Conservation (phyloP, 2,797 vertebrate genomes). For the Poeciliopsis infans region DNA sequence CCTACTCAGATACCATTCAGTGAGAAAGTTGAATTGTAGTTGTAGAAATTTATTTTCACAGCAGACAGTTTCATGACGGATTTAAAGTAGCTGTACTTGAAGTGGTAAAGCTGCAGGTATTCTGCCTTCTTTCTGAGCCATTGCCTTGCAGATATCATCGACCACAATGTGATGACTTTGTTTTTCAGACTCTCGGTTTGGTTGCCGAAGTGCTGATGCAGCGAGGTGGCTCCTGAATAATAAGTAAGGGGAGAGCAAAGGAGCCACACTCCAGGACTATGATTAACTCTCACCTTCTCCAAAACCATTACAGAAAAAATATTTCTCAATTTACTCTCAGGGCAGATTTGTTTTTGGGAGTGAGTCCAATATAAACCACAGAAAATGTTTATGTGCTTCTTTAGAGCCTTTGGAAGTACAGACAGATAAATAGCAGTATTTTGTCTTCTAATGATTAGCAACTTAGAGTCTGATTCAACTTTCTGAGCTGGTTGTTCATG, state of each 20-base stretch:
- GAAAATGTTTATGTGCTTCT: constrained; percentile 22
- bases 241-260: constrained; percentile 42
- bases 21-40: background rate
- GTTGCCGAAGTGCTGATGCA: constrained; percentile 41
- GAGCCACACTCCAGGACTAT: constrained; percentile 39
- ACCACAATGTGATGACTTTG: constrained; percentile 47
- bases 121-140: constrained; percentile 17
- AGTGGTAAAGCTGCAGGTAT: background rate
- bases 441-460: constrained; percentile 42
- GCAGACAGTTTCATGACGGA: background rate
- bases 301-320: constrained; percentile 64
- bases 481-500: constrained; percentile 28
- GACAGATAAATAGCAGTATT: constrained; percentile 61
- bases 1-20: background rate
- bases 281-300: constrained; percentile 63
- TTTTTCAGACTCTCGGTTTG: constrained; percentile 31
- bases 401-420: constrained; percentile 42
- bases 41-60: background rate
- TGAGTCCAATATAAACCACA: constrained; percentile 63
- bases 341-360: constrained; percentile 36
- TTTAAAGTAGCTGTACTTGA: background rate
- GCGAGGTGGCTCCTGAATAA: constrained; percentile 45
- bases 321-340: constrained; percentile 70
- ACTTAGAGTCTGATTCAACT: constrained; percentile 11
- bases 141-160: constrained; percentile 38